These are phyloP conservation scores for Chrysogorgia sp. DNA, from an alignment of 92 coral and sea anemone genomes.

Conservation along the genomic window DNA sequence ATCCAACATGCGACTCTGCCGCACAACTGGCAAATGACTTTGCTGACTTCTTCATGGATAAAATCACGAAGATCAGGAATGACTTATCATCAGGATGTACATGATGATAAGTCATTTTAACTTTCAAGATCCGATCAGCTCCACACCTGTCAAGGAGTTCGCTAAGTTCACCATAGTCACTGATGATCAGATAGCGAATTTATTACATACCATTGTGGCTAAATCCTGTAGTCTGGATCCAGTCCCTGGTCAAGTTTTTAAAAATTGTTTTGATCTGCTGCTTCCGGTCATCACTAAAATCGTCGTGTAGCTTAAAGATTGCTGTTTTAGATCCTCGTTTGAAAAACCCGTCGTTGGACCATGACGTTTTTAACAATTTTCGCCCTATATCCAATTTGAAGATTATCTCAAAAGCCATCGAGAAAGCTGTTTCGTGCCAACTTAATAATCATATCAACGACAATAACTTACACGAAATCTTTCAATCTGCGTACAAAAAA, in stretches of 20 bases:
- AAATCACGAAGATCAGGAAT: conserved; percentile 25
- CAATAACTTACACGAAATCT: conserved; percentile 3
- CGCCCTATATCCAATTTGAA: conserved; percentile 47
- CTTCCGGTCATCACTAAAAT: conserved; percentile 40
- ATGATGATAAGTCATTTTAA: no score
- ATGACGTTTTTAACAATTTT: conserved; percentile 28
- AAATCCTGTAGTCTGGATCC: conserved; percentile 24
- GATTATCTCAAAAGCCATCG: conserved; percentile 25
- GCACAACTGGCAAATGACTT: conserved; percentile 39
- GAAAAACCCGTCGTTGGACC: conserved; percentile 27
- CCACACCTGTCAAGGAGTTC: no score
- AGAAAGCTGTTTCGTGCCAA: conserved; percentile 9
- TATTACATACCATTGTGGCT: not conserved
- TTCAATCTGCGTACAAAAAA: no score
- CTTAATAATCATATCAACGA: not conserved
- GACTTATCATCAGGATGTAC: no score
- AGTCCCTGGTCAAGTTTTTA: conserved; percentile 30
- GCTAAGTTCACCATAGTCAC: no score
- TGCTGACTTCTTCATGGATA: conserved; percentile 44
- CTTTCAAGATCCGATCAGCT: no score
- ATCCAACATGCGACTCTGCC: conserved; percentile 2
- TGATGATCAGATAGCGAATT: no score
- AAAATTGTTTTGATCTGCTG: conserved; percentile 41
- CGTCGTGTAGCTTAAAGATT: conserved; percentile 23
- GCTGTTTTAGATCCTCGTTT: conserved; percentile 1